Conservation (phyloP, 2,888 invertebrate species). For the Xestobium rufovillosum region DNA sequence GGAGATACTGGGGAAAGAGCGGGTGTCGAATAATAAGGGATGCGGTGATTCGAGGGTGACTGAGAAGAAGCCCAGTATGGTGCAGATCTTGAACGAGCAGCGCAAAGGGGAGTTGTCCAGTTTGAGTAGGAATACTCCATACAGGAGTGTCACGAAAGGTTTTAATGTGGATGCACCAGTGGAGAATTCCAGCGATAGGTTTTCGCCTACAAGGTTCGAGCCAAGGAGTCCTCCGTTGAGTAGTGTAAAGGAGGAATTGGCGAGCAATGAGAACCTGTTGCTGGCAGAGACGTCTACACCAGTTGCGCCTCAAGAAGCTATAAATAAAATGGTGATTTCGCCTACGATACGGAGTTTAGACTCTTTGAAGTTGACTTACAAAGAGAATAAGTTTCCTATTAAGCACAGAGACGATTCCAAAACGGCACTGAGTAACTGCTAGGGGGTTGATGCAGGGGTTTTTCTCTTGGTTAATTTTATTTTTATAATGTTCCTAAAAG, state of each 20-base stretch:
- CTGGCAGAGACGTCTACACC: conserved; percentile 10
- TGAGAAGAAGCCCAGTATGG: conserved; percentile 1
- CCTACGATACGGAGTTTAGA: conserved; percentile 38
- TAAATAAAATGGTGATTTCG: conserved; percentile 9
- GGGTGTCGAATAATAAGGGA: conserved; percentile 17
- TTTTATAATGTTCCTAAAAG: too few relatives aligned
- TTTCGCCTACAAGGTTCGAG: conserved; percentile 23
- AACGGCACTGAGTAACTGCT: too few relatives aligned
- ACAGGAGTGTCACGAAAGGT: conserved; percentile 22
- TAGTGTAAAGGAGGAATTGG: conserved; percentile 42
- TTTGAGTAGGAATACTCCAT: conserved; percentile 15
- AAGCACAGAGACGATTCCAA: conserved; percentile 38
- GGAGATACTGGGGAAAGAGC: conserved; percentile 40
- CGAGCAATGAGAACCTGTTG: conserved; percentile 43
- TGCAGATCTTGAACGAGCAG: conserved; percentile 17
- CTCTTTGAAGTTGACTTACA: conserved; percentile 48
- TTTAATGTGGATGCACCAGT: conserved; percentile 20
- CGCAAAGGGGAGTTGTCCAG: conserved; percentile 24
- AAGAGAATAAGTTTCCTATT: conserved; percentile 54
- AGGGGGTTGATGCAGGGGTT: too few relatives aligned
- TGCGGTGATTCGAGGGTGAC: background rate
- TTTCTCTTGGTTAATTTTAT: too few relatives aligned
- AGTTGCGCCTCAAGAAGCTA: conserved; percentile 7
- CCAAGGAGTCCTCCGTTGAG: conserved; percentile 39
- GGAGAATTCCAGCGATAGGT: conserved; percentile 18